A percentile compares a stretch with the other conserved stretches of the same genome.
phyloP scores from a whole-genome alignment of 2,888 invertebrate genomes.

The Drosophila quasianomalipes region DNA sequence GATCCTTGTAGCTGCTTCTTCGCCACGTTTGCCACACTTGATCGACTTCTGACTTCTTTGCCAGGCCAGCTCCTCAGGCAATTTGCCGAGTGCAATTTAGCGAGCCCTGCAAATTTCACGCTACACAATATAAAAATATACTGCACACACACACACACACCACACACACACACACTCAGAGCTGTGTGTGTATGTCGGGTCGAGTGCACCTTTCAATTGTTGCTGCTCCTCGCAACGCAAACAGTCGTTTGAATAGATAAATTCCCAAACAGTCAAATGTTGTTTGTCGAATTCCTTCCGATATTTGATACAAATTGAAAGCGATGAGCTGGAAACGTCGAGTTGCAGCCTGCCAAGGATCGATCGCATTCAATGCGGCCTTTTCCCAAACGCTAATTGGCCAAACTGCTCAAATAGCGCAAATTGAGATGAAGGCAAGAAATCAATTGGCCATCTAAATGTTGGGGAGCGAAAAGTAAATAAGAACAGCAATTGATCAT shows the following conservation, averaged over 20 bases:
- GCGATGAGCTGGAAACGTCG: conserved; percentile 78
- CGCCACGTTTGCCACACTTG: conserved; percentile 53
- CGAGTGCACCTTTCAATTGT: conserved; percentile 30
- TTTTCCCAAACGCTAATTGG: conserved; percentile 36
- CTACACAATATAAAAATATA: conserved; percentile 1
- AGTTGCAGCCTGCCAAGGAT: conserved; percentile 41
- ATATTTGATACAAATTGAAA: conserved; percentile 75
- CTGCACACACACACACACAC: conserved; percentile 3
- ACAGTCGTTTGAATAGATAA: conserved; percentile 15
- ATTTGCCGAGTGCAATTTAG: conserved; percentile 64
- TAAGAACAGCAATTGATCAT: background rate
- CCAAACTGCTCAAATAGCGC: conserved; percentile 9
- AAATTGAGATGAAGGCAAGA: conserved; percentile 19
- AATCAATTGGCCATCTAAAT: conserved; percentile 34
- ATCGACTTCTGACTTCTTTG: conserved; percentile 77
- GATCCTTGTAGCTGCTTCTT: conserved; percentile 15
- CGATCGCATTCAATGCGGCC: conserved; percentile 10
- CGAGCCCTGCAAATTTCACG: conserved; percentile 55
- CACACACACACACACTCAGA: background rate
- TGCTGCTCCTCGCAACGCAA: conserved; percentile 18
- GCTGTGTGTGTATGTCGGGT: conserved; percentile 3
- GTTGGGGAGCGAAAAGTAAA: background rate
- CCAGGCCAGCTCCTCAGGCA: conserved; percentile 51
- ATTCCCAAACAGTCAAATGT: conserved; percentile 7
- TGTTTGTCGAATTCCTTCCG: background rate